phyloP scores from a whole-genome alignment of 2,888 invertebrate genomes.

The Torymus texanus region DNA sequence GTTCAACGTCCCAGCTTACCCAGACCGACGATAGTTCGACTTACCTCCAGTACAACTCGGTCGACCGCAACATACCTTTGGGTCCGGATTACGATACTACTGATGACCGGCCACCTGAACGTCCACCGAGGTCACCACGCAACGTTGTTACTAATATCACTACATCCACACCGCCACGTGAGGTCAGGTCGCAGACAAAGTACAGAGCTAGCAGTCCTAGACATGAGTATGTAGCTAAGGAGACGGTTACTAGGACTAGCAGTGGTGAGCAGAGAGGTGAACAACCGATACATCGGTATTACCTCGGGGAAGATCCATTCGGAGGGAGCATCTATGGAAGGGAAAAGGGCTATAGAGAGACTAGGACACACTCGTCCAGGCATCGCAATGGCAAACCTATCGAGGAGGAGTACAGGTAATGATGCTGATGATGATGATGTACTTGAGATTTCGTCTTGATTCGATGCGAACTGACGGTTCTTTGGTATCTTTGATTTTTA shows the following conservation, averaged over 20 bases:
- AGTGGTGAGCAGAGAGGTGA: constrained; percentile 10
- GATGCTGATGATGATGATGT: too few relatives aligned
- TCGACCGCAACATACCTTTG: constrained; percentile 76
- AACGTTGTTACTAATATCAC: not conserved
- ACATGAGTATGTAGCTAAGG: constrained; percentile 3
- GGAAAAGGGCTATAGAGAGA: constrained; percentile 85
- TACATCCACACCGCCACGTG: not conserved
- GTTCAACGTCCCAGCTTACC: constrained; percentile 68
- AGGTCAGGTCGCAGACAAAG: constrained; percentile 19
- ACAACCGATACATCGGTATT: constrained; percentile 78
- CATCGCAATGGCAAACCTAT: constrained; percentile 60
- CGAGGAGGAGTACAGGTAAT: constrained; percentile 66
- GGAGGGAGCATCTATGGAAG: constrained; percentile 88
- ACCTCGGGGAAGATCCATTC: constrained; percentile 91
- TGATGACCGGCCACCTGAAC: constrained; percentile 53
- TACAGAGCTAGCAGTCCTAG: constrained; percentile 32
- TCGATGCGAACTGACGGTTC: too few relatives aligned
- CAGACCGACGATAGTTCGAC: constrained; percentile 74
- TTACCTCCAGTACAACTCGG: constrained; percentile 78
- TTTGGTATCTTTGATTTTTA: too few relatives aligned
- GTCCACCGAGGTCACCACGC: constrained; percentile 45
- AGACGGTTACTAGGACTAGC: not conserved
- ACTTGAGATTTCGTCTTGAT: too few relatives aligned
- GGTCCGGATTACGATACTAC: constrained; percentile 66
- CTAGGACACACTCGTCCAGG: constrained; percentile 68